Conservation (phyloP, 1,140 invertebrate genomes). For the Oryzaephilus surinamensis region DNA sequence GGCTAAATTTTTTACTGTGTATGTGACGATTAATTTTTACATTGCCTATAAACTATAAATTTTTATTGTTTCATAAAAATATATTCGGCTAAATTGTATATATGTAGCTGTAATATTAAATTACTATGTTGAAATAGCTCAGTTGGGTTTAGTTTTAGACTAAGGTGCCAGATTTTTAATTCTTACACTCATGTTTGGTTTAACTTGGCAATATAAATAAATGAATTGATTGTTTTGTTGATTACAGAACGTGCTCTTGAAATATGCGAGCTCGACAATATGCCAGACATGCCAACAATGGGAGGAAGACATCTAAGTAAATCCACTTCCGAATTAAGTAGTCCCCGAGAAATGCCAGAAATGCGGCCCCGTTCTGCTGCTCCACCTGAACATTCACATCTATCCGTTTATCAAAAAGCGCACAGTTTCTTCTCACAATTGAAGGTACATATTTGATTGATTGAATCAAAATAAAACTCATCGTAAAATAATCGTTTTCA, state of each 20-base stretch:
- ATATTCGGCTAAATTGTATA: too few species aligned
- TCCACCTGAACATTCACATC: slow-evolving; percentile 35
- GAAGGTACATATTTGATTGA: slow-evolving; percentile 36
- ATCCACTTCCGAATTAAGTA: slow-evolving; percentile 44
- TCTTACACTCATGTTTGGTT: not conserved
- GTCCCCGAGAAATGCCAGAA: slow-evolving; percentile 32
- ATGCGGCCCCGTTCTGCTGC: slow-evolving; percentile 39
- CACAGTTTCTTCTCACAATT: slow-evolving; percentile 60
- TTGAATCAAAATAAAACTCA: not conserved
- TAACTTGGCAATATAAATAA: not conserved
- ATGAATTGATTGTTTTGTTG: too few species aligned
- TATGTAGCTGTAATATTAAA: too few species aligned
- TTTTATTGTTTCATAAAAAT: too few species aligned
- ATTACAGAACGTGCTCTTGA: slow-evolving; percentile 32
- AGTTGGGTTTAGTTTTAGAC: slow-evolving; percentile 68
- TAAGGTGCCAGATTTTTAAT: slow-evolving; percentile 51
- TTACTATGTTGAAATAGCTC: slow-evolving; percentile 60
- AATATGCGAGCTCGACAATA: slow-evolving; percentile 27
- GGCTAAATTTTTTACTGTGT: too few species aligned
- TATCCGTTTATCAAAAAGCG: slow-evolving; percentile 55
- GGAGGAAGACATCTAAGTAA: slow-evolving; percentile 40
- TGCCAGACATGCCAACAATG: slow-evolving; percentile 18
- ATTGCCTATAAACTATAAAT: too few species aligned
- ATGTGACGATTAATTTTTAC: too few species aligned
- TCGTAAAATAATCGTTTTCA: not conserved